Evolutionary conservation across 2,113 vertebrate genomes (phyloP).

Genomic region (Nansenia antarctica): DNA sequence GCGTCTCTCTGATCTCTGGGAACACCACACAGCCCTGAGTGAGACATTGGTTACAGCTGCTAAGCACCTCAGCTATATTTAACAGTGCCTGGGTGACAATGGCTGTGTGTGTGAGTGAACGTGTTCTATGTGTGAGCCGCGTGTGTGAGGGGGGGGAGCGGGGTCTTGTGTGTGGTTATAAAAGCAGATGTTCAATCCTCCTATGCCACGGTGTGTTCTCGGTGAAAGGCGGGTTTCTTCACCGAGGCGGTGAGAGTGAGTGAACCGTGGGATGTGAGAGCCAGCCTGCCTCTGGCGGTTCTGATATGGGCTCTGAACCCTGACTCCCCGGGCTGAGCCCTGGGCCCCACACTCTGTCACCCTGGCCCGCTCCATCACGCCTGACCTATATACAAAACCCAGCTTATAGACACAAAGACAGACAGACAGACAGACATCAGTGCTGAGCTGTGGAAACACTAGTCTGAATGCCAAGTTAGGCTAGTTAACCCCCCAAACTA

Average conservation of each 20-base stretch:
- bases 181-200: background rate
- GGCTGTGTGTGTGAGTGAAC: slow-evolving; percentile 21
- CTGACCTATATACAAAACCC: slow-evolving; percentile 41
- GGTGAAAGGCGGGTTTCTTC: slow-evolving; percentile 19
- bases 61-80: slow-evolving; percentile 66
- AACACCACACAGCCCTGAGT: slow-evolving; percentile 51
- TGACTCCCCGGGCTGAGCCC: background rate
- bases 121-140: background rate
- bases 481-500: background rate
- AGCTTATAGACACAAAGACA: background rate
- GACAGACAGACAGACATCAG: slow-evolving; percentile 19
- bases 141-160: background rate
- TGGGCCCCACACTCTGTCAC: slow-evolving; percentile 10
- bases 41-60: slow-evolving; percentile 63
- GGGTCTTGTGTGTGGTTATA: slow-evolving; percentile 1
- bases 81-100: slow-evolving; percentile 56
- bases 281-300: background rate
- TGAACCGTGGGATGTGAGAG: background rate
- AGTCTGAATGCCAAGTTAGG: background rate
- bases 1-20: slow-evolving; percentile 59
- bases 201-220: slow-evolving; percentile 4
- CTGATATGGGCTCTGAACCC: background rate
- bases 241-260: slow-evolving; percentile 23
- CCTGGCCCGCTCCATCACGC: slow-evolving; percentile 5
- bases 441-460: slow-evolving; percentile 12